Base-by-base conservation (phyloP, 2,113 vertebrate species). In the Tympanuchus pallidicinctus region DNA sequence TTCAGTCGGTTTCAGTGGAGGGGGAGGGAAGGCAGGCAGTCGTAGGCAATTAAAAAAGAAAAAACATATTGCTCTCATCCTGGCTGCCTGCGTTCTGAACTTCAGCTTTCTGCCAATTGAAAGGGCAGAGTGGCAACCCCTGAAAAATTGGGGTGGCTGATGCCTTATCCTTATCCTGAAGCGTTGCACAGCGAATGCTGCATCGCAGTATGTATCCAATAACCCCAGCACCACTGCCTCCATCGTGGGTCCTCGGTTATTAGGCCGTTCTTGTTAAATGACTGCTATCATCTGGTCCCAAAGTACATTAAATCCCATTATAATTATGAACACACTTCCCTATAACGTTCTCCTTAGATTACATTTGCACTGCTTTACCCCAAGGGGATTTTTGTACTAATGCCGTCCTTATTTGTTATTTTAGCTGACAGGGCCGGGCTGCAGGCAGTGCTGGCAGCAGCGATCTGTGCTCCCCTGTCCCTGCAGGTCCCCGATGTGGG, bases 271-370 rank as follows among this genome's bases (percentile, higher is more conserved):
- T 96, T 82, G 94, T 96, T 93, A 97, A 98, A 97, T 78, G 97
- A 94, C 96, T 96, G 94, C 95, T 93, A 96, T 97, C 97, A 97
- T 97, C 97, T 97, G 97, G 83, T 97, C 97, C 97, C 97, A 81
- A 91, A 97, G 96, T 97, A 97, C 98, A 98, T 98, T 96, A 98
- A 97, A 97, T 96, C 97, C 97, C 96, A 97, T 98, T 97, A 97
- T 97, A 98, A 98, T 98, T 97, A 98, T 98, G 95, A 97, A 96
- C 98, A 98, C 97, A 95, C 96, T 97, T 97, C 93, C 96, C 97
- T 94, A 94, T 93, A 95, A 97, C 97, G 94, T 97, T 94, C 95
- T 32, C 93, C 89, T 96, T 96, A 94, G 97, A 97, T 97, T 97
- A 95, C 97, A 97, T 96, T 96, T 93, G 89, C 85, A 83, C 89